A percentile compares a stretch with the other conserved stretches of the same genome.
These are phyloP conservation scores for Emydoidea blandingii DNA, from an alignment of 2,797 vertebrate species.

Conservation along the genomic window DNA sequence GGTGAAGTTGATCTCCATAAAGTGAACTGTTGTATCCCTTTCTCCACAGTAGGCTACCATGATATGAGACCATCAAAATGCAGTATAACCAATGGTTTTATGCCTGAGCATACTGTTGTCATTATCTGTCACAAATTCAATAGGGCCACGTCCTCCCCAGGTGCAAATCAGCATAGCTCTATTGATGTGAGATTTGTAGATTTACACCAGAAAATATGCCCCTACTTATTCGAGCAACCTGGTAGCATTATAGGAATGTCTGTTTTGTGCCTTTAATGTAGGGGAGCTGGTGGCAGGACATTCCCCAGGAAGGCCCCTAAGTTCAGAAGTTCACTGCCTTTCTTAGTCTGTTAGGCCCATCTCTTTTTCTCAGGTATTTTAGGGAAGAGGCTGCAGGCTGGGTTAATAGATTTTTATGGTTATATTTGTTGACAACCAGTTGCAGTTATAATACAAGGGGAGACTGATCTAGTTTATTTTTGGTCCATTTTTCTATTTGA, in stretches of 20 bases:
- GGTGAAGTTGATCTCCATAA: neutral
- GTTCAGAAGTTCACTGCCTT: neutral
- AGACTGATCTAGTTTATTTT: neutral
- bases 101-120: neutral
- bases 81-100: neutral
- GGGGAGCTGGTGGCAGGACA: neutral
- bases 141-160: neutral
- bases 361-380: neutral
- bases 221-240: neutral
- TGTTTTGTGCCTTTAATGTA: neutral
- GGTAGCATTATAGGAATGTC: neutral
- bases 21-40: neutral
- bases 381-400: neutral
- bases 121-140: neutral
- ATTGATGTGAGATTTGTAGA: constrained; percentile 2
- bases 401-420: neutral
- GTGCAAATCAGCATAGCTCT: neutral
- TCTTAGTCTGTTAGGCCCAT: neutral
- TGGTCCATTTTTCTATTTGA: constrained; percentile 16
- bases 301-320: neutral
- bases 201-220: neutral
- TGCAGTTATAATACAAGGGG: neutral
- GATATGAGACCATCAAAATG: neutral
- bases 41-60: neutral
- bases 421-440: neutral